Percentiles rank a stretch among this genome's conserved stretches.
Evolutionary conservation across 2,113 vertebrate genomes (phyloP).

Genomic region (Centropus bengalensis): DNA sequence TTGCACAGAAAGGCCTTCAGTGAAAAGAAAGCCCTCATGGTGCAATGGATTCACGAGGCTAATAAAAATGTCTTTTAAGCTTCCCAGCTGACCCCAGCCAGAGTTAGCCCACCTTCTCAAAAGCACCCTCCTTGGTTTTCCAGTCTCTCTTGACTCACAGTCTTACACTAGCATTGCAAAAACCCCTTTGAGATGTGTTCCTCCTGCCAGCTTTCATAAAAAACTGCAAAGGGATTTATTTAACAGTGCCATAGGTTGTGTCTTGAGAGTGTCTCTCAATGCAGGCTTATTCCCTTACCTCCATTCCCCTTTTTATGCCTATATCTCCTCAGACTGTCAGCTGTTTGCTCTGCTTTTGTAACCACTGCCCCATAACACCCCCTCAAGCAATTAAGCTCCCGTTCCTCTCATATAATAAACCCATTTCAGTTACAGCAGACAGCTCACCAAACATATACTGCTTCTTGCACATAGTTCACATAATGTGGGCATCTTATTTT

Average conservation of each 20-base stretch:
- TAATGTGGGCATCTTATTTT: background rate
- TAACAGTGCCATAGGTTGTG: background rate
- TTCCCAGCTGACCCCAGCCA: background rate
- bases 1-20: background rate
- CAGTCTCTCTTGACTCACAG: background rate
- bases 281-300: background rate
- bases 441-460: background rate
- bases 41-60: background rate
- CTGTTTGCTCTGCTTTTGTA: constrained; percentile 1
- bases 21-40: rapidly evolving
- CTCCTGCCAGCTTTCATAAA: background rate
- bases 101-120: background rate
- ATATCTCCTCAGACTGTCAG: background rate
- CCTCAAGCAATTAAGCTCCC: background rate
- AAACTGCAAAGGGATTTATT: background rate
- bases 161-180: background rate
- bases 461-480: background rate
- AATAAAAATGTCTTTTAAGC: background rate
- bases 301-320: background rate
- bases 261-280: background rate
- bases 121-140: background rate
- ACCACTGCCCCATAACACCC: background rate
- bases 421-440: background rate
- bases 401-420: background rate
- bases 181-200: rapidly evolving